Conservation (phyloP, 2,113 vertebrate genomes). For the Notarius lentiginosus region DNA sequence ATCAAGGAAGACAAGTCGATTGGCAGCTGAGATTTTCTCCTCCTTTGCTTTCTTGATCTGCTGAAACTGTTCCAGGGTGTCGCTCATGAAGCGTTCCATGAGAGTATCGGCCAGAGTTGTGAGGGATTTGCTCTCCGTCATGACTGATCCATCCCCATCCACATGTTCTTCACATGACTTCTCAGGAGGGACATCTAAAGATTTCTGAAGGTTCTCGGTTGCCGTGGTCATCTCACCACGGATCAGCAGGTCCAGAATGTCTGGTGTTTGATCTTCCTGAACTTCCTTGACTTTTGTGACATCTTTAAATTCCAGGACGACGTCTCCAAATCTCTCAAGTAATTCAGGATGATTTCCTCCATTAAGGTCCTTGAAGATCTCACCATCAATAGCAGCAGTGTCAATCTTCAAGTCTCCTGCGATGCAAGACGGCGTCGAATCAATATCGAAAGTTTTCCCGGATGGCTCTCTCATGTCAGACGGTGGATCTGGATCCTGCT, state of each 20-base stretch:
- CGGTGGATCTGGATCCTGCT: slow-evolving; percentile 46
- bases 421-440: slow-evolving; percentile 22
- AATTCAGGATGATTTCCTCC: slow-evolving; percentile 37
- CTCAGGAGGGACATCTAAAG: slow-evolving; percentile 50
- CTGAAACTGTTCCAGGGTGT: slow-evolving; percentile 80
- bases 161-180: slow-evolving; percentile 52
- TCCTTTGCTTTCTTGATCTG: slow-evolving; percentile 82
- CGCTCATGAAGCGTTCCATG: slow-evolving; percentile 79
- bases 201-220: slow-evolving; percentile 66
- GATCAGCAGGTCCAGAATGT: slow-evolving; percentile 76
- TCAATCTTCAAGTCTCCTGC: slow-evolving; percentile 33
- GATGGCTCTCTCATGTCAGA: slow-evolving; percentile 59
- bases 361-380: slow-evolving; percentile 39
- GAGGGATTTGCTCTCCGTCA: slow-evolving; percentile 61
- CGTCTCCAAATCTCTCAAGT: slow-evolving; percentile 54
- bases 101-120: slow-evolving; percentile 80
- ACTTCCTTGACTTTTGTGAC: slow-evolving; percentile 37
- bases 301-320: slow-evolving; percentile 59
- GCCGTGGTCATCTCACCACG: slow-evolving; percentile 71
- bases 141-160: slow-evolving; percentile 56
- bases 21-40: slow-evolving; percentile 81
- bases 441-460: slow-evolving; percentile 21
- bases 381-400: slow-evolving; percentile 34
- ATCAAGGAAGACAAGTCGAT: slow-evolving; percentile 57
- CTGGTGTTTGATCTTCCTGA: slow-evolving; percentile 64